These are phyloP conservation scores for Mormyrops attenuatus DNA, from an alignment of 2,797 vertebrate species.

Conservation along the genomic window DNA sequence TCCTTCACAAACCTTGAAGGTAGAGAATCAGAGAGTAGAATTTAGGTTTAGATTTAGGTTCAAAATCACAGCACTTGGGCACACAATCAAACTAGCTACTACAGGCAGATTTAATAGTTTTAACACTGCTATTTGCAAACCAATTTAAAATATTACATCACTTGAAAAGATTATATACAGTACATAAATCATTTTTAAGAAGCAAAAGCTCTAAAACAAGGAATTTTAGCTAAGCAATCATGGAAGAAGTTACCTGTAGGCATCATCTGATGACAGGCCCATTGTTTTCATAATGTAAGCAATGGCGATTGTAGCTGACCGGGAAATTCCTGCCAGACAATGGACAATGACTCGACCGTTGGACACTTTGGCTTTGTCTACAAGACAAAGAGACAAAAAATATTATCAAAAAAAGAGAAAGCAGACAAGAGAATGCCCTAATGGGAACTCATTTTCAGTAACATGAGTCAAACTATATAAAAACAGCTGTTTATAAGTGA, in stretches of 20 bases:
- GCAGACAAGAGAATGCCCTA: not conserved
- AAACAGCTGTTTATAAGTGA: not conserved
- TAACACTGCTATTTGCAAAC: not conserved
- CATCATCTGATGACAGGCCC: constrained; percentile 93
- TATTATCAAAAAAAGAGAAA: not conserved
- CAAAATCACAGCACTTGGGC: not conserved
- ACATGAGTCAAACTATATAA: not conserved
- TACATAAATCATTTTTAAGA: not conserved
- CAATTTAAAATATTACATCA: not conserved
- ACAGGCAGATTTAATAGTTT: not conserved
- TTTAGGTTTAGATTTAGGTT: not conserved
- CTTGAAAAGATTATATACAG: not conserved
- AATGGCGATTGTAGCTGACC: constrained; percentile 93
- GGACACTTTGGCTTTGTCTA: constrained; percentile 95
- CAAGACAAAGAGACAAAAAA: constrained; percentile 10
- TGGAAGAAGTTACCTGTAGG: constrained; percentile 77
- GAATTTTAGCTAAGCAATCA: constrained; percentile 13
- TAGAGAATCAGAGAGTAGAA: not conserved
- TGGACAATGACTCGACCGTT: constrained; percentile 98
- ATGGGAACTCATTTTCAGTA: not conserved
- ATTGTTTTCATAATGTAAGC: constrained; percentile 99
- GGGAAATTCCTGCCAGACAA: constrained; percentile 95
- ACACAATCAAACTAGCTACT: not conserved
- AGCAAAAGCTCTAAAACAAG: not conserved
- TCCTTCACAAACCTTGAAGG: constrained; percentile 91